phyloP scores from a whole-genome alignment of 2,888 invertebrate species.

The Nomada fucata region DNA sequence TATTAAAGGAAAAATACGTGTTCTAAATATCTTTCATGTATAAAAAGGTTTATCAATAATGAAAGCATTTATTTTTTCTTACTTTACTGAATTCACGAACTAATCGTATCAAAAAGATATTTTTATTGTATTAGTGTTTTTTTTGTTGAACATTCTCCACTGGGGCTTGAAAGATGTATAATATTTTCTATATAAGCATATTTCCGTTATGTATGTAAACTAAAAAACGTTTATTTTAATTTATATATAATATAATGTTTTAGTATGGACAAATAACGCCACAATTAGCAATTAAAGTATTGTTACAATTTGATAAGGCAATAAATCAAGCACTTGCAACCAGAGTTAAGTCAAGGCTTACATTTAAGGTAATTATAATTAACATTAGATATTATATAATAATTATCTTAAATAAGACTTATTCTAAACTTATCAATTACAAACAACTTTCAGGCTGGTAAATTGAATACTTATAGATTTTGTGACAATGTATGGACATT shows the following conservation, averaged over 20 bases:
- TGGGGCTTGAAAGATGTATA: not conserved
- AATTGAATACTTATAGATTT: constrained; percentile 95
- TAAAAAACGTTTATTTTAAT: constrained; percentile 13
- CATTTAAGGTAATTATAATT: constrained; percentile 91
- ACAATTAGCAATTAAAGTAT: constrained; percentile 95
- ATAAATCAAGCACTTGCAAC: constrained; percentile 97
- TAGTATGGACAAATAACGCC: constrained; percentile 98
- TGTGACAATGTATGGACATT: constrained; percentile 99
- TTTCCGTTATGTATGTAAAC: not conserved
- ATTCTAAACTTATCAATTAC: constrained; percentile 20
- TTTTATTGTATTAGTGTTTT: not conserved
- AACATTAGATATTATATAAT: not conserved
- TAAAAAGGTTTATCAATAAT: constrained; percentile 8
- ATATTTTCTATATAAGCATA: not conserved
- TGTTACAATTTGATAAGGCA: constrained; percentile 98
- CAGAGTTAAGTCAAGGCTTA: constrained; percentile 95
- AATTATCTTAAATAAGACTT: constrained; percentile 4
- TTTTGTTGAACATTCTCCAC: not conserved
- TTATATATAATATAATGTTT: constrained; percentile 74
- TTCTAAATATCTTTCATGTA: not conserved
- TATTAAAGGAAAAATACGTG: not conserved
- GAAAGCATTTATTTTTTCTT: not conserved
- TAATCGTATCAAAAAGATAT: not conserved
- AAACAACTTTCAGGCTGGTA: constrained; percentile 86
- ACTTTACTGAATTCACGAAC: not conserved